phyloP scores from a whole-genome alignment of 2,888 invertebrate species.

The Tiphia femorata region DNA sequence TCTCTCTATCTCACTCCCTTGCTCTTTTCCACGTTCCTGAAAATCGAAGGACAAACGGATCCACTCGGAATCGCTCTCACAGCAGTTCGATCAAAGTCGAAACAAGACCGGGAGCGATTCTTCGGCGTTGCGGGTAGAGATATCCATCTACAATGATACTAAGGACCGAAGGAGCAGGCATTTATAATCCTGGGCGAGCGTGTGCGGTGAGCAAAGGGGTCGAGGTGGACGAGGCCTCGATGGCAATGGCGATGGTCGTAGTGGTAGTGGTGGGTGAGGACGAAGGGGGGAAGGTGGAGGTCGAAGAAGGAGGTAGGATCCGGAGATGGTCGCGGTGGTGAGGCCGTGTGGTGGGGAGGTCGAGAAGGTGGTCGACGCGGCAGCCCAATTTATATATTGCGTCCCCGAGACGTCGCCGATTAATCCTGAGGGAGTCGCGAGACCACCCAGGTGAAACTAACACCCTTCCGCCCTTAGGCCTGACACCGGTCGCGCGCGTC shows the following conservation, averaged over 20 bases:
- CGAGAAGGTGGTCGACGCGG: constrained; percentile 37
- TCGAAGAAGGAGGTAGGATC: neutral
- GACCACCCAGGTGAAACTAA: constrained; percentile 67
- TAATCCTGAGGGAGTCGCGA: constrained; percentile 63
- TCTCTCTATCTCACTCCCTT: no score
- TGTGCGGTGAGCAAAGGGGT: no score
- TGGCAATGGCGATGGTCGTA: neutral
- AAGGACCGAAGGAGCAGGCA: constrained; percentile 60
- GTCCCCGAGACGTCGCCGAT: constrained; percentile 62
- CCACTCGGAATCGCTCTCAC: no score
- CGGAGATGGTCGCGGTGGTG: constrained; percentile 17
- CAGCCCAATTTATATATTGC: constrained; percentile 67
- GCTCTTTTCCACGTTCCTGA: no score
- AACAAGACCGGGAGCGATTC: constrained; percentile 45
- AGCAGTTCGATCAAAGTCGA: constrained; percentile 59
- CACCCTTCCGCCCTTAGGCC: constrained; percentile 57
- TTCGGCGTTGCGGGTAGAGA: constrained; percentile 45
- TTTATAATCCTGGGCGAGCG: constrained; percentile 63
- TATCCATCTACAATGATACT: constrained; percentile 65
- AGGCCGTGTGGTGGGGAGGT: constrained; percentile 42
- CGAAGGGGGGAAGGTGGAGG: neutral
- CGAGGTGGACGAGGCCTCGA: neutral
- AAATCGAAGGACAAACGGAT: no score
- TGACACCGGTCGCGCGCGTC: constrained; percentile 60
- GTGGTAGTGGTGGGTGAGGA: neutral